Evolutionary conservation across 2,797 vertebrate species (phyloP).

Genomic region (Saxicola maurus): DNA sequence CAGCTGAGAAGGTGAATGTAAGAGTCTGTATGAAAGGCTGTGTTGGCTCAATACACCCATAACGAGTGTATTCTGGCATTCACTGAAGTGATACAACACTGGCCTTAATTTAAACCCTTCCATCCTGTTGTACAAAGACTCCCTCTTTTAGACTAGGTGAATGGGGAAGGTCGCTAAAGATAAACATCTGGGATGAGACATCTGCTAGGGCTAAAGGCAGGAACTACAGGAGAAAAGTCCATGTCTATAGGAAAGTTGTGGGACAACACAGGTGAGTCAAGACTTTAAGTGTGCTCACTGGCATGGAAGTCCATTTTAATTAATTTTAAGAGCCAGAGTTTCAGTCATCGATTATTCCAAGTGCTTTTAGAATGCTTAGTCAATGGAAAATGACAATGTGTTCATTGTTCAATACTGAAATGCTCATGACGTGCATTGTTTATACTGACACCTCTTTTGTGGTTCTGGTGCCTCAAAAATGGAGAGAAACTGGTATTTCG

Average conservation of each 20-base stretch:
- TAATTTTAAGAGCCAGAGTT: neutral
- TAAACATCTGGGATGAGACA: neutral
- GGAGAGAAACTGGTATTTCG: neutral
- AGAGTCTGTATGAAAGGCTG: neutral
- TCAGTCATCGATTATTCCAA: neutral
- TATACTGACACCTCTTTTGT: rapidly evolving
- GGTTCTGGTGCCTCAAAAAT: rapidly evolving
- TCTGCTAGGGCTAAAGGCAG: neutral
- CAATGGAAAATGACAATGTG: neutral
- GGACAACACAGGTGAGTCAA: too few species aligned
- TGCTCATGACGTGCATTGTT: rapidly evolving
- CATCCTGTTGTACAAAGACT: rapidly evolving
- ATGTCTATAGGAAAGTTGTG: neutral
- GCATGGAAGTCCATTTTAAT: neutral
- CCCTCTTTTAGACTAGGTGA: neutral
- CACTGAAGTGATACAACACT: neutral
- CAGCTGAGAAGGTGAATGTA: neutral
- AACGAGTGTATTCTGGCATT: neutral
- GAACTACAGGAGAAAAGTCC: neutral
- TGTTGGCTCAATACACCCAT: neutral
- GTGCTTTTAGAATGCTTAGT: neutral
- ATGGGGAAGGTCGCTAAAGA: neutral
- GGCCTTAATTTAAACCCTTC: neutral
- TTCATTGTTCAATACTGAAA: rapidly evolving
- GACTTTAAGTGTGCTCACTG: rapidly evolving